phyloP scores from a whole-genome alignment of 2,797 vertebrate genomes.

The Oreonectes daqikongensis region DNA sequence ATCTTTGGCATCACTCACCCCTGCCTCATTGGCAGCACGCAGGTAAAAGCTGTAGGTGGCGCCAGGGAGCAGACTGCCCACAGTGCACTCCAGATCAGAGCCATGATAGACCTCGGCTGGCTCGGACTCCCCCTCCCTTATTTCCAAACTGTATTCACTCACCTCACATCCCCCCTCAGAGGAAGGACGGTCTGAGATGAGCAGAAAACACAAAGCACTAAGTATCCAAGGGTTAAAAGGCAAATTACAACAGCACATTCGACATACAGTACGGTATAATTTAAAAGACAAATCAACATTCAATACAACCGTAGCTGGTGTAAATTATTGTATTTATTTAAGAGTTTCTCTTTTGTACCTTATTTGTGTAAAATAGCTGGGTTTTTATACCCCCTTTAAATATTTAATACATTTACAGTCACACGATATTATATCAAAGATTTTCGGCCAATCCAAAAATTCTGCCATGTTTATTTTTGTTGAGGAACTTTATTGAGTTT shows the following conservation, averaged over 20 bases:
- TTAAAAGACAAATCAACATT: neutral
- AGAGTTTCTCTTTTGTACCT: neutral
- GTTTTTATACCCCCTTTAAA: no score
- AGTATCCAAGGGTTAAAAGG: neutral
- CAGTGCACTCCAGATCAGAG: conserved; percentile 86
- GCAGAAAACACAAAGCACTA: neutral
- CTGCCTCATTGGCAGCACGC: conserved; percentile 89
- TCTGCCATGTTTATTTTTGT: neutral
- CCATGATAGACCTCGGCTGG: conserved; percentile 89
- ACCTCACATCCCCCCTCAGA: conserved; percentile 82
- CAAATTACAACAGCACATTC: neutral
- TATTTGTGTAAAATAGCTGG: neutral
- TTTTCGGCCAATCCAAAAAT: conserved; percentile 1
- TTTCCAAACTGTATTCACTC: conserved; percentile 90
- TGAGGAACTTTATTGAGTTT: neutral
- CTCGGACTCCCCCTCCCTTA: conserved; percentile 81
- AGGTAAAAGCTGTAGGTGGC: conserved; percentile 87
- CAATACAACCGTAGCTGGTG: neutral
- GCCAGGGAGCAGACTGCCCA: conserved; percentile 89
- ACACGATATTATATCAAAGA: neutral
- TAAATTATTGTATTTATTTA: neutral
- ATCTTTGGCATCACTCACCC: conserved; percentile 76
- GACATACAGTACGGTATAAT: neutral
- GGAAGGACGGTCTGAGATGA: conserved; percentile 66
- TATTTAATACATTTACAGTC: neutral